These are phyloP conservation scores for Cisticola juncidis DNA, from an alignment of 2,113 vertebrate species.

Conservation along the genomic window DNA sequence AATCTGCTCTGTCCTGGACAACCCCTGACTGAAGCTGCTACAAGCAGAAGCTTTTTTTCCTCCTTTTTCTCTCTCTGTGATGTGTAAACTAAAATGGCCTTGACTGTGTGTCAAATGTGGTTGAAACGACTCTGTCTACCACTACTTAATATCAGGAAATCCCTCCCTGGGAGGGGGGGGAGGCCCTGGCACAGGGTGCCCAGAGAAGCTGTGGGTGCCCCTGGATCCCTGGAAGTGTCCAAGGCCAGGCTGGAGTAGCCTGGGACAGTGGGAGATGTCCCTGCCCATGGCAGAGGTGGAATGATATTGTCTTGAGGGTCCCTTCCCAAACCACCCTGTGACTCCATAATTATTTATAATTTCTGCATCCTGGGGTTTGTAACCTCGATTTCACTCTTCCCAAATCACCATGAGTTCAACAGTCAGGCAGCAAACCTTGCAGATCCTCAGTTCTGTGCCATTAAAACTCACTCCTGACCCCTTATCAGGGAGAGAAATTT, in stretches of 20 bases:
- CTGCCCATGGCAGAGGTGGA: fast-evolving
- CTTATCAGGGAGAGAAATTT: neutral
- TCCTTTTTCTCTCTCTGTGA: neutral
- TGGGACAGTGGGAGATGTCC: fast-evolving
- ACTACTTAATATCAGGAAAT: neutral
- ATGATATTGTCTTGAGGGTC: neutral
- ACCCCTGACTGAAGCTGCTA: neutral
- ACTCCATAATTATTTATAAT: neutral
- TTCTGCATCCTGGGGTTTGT: neutral
- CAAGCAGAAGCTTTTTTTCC: neutral
- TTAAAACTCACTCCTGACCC: neutral
- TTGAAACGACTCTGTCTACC: neutral
- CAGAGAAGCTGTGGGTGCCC: neutral
- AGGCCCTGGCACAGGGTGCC: neutral
- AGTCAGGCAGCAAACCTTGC: neutral
- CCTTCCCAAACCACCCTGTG: neutral
- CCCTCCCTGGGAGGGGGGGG: fast-evolving
- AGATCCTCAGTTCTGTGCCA: neutral
- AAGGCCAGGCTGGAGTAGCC: fast-evolving
- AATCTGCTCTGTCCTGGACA: neutral
- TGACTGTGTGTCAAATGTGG: neutral
- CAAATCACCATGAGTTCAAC: neutral
- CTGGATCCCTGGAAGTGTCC: neutral
- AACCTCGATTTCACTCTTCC: neutral
- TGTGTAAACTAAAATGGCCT: neutral